A percentile compares a stretch with the other conserved stretches of the same genome.
phyloP scores from a whole-genome alignment of 2,113 vertebrate species.

The Furnarius figulus region DNA sequence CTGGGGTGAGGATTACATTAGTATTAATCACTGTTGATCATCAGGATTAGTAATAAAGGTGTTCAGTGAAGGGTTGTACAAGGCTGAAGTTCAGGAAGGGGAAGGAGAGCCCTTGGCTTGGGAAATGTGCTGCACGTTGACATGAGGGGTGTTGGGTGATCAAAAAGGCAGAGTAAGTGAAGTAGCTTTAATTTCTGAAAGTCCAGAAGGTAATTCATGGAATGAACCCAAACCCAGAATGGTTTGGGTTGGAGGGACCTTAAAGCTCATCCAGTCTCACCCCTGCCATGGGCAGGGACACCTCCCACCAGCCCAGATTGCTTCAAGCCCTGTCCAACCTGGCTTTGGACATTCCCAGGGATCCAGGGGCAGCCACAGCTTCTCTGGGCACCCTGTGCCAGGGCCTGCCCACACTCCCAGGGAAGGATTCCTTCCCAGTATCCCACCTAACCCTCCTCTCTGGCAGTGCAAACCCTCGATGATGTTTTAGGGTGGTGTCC shows the following conservation, averaged over 20 bases:
- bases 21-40: not conserved
- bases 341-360: not conserved
- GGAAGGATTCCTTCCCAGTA: not conserved
- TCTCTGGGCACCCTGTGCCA: not conserved
- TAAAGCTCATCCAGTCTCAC: not conserved
- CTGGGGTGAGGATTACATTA: not conserved
- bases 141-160: accelerated
- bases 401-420: not conserved
- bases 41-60: accelerated
- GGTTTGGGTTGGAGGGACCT: not conserved
- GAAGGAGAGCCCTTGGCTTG: not conserved
- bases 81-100: not conserved
- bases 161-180: accelerated
- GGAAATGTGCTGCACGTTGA: accelerated
- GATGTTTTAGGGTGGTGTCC: no score
- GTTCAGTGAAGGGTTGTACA: accelerated
- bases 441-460: not conserved
- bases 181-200: not conserved
- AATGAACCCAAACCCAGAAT: not conserved
- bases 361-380: not conserved
- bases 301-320: accelerated
- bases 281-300: not conserved
- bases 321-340: not conserved
- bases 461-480: no score
- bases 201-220: not conserved